A percentile compares a stretch with the other conserved stretches of the same genome.
These are phyloP conservation scores for Mimumesa dahlbomi DNA, from an alignment of 2,888 invertebrate genomes.

Conservation along the genomic window DNA sequence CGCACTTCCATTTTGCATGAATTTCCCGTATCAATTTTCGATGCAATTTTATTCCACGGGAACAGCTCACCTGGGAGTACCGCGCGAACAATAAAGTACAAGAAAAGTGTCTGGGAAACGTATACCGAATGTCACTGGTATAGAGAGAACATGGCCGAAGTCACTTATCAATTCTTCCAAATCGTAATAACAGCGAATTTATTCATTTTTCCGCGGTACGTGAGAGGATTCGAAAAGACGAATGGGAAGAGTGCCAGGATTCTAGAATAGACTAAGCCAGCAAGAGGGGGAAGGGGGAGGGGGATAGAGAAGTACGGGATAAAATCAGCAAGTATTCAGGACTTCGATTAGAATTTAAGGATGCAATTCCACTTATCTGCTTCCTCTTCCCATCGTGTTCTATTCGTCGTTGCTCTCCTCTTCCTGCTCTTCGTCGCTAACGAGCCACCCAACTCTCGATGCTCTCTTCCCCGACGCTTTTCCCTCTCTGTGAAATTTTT, in stretches of 20 bases:
- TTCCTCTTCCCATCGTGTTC: background rate
- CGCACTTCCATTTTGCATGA: background rate
- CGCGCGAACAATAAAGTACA: background rate
- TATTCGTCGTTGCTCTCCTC: background rate
- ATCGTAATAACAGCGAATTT: constrained; percentile 19
- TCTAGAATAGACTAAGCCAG: too few relatives aligned
- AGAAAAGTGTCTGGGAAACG: too few relatives aligned
- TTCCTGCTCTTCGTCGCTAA: constrained; percentile 18
- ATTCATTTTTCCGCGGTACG: constrained; percentile 8
- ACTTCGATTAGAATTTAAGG: constrained; percentile 44
- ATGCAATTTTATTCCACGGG: background rate
- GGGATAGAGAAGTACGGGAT: constrained; percentile 2
- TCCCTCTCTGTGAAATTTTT: background rate
- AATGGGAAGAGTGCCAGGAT: background rate
- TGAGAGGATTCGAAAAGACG: background rate
- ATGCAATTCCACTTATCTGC: constrained; percentile 10
- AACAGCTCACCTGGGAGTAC: background rate
- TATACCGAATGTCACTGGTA: too few relatives aligned
- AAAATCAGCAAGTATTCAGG: constrained; percentile 28
- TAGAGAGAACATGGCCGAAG: background rate
- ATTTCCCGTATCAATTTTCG: background rate
- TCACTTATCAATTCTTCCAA: background rate
- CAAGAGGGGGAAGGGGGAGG: too few relatives aligned
- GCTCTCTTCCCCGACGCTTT: background rate
- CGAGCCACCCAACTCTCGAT: constrained; percentile 32